Base-by-base conservation (phyloP, 2,113 vertebrate species). In the Eclectus roratus region DNA sequence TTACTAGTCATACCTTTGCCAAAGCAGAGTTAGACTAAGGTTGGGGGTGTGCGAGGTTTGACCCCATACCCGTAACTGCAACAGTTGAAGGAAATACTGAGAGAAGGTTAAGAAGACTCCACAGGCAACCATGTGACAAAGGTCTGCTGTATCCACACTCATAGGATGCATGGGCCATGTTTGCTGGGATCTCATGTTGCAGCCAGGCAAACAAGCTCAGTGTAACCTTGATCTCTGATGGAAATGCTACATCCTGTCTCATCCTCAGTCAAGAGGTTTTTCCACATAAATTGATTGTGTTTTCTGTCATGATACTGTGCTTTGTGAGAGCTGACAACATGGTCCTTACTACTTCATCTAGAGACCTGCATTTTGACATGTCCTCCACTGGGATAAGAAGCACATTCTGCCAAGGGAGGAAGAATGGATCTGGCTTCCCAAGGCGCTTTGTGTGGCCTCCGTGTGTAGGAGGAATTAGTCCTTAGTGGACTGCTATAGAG, bases 141-240 rank as follows among this genome's bases (percentile, higher is more conserved):
- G 10, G 7, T 85, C 27, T 80, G 56, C 17, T 50, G 11, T 43
- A 17, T 39, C 58, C 28, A 28, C 0, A 0, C 37, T 31, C 0
- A 6, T 39, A 65, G 44, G 29, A 5, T 28, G 35, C 27, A 28
- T 2, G 13, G 28, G 12, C 46, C 10, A 2, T 13, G 35, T 41
- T 82, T 46, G 3, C 41, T 4, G 24, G 31, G 55, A 46, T 81
- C 37, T 25, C 33, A n/a, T 1, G 0, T 4, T 10, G 49, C 35
- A 47, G 18, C 14, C 31, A 39, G 60, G 55, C 1, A 25, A 84
- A 43, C 6, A 11, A 86, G 39, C 4, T 17, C 41, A 0, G 0
- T 7, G 21, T 63, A 46, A 74, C 39, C 47, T 43, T 13, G 12
- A 50, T n/a, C 44, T 89, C 11, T 71, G 52, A 35, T 1, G 2